Percentiles rank a stretch among this genome's conserved stretches.
phyloP scores from a whole-genome alignment of 2,113 vertebrate genomes.

The Anguilla rostrata region DNA sequence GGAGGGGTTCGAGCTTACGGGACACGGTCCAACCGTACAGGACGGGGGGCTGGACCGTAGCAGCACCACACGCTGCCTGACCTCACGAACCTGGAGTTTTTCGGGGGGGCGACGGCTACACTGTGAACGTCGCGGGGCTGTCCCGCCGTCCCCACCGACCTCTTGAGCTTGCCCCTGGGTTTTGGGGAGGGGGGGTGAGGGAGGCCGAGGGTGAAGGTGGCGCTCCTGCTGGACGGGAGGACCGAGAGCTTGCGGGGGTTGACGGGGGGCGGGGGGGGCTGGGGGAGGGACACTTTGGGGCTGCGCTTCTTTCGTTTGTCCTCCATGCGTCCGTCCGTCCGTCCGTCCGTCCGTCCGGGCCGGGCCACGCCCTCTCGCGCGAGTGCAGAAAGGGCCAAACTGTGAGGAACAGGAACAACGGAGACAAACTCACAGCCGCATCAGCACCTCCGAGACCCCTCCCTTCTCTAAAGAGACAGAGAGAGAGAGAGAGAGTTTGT shows the following conservation, averaged over 20 bases:
- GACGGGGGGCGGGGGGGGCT: conserved; percentile 72
- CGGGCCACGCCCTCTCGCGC: too few relatives aligned
- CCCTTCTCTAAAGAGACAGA: too few relatives aligned
- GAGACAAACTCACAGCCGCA: background rate
- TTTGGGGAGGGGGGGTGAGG: conserved; percentile 89
- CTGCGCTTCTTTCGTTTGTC: conserved; percentile 91
- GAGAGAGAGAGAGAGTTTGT: too few relatives aligned
- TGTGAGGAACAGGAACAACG: background rate
- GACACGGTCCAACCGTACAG: too few relatives aligned
- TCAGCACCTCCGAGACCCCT: too few relatives aligned
- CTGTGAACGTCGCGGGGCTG: conserved; percentile 65
- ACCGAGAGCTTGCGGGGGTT: conserved; percentile 79
- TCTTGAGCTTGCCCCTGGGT: conserved; percentile 83
- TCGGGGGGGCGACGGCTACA: conserved; percentile 63
- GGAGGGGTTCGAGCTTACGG: too few relatives aligned
- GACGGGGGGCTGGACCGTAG: too few relatives aligned
- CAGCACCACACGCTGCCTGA: background rate
- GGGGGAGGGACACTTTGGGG: conserved; percentile 80
- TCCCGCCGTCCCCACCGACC: conserved; percentile 71
- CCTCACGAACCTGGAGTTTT: conserved; percentile 62
- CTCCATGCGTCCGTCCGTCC: conserved; percentile 69
- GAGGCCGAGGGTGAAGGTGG: conserved; percentile 83
- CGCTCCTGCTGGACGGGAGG: conserved; percentile 85
- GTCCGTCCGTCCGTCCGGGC: background rate
- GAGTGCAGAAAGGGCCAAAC: background rate